Conservation (phyloP, 2,797 vertebrate species). For the Trachops cirrhosus region DNA sequence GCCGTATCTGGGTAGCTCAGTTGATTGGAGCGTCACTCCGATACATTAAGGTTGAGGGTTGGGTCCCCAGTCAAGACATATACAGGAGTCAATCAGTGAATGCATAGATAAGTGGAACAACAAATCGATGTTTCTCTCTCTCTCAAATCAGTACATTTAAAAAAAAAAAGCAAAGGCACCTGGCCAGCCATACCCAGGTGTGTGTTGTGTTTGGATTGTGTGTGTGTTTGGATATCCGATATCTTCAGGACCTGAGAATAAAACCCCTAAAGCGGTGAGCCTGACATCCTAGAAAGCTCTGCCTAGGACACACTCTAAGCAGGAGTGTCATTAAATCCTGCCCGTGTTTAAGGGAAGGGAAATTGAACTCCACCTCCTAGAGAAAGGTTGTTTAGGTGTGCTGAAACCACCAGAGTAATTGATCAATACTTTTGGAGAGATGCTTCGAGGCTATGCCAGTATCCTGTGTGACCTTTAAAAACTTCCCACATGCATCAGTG, state of each 20-base stretch:
- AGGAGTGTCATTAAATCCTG: background rate
- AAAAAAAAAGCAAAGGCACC: background rate
- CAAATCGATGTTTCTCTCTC: background rate
- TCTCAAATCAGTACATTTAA: background rate
- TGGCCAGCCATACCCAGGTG: background rate
- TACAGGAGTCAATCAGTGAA: background rate
- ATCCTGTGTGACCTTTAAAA: background rate
- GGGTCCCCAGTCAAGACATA: too few species aligned
- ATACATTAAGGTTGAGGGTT: background rate
- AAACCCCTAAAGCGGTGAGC: background rate
- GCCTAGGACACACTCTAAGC: background rate
- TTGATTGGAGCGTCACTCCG: background rate
- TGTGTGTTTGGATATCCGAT: background rate
- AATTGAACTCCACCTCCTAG: background rate
- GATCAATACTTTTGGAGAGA: background rate
- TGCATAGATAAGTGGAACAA: background rate
- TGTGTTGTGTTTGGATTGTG: background rate
- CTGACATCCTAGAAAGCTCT: background rate
- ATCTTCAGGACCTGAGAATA: background rate
- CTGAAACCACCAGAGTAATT: background rate
- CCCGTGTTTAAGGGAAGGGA: background rate
- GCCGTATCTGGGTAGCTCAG: background rate
- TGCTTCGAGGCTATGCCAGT: background rate
- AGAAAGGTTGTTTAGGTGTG: background rate
- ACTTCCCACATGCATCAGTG: background rate